Conservation (phyloP, 2,797 vertebrate species). For the Moxostoma hubbsi region DNA sequence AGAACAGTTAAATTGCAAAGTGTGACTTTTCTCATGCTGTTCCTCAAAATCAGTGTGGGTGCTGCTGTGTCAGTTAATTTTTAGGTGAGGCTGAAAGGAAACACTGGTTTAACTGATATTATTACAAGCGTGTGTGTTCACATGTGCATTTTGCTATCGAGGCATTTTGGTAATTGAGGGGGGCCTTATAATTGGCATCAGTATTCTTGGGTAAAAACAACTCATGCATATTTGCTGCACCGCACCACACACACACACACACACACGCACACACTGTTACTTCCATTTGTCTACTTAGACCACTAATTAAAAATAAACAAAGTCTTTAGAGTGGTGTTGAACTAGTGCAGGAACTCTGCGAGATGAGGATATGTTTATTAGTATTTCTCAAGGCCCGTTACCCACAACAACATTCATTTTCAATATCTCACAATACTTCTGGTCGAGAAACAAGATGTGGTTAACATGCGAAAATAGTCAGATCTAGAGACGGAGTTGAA, state of each 20-base stretch:
- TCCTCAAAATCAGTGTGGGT: conserved; percentile 7
- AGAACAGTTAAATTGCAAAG: background rate
- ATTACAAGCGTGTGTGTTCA: conserved; percentile 1
- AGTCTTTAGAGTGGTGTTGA: background rate
- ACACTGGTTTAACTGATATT: conserved; percentile 36
- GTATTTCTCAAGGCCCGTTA: background rate
- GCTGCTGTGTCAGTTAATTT: conserved; percentile 27
- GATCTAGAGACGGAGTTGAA: background rate
- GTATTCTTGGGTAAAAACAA: background rate
- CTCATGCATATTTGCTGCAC: background rate
- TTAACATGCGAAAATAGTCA: conserved; percentile 11
- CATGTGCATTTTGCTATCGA: background rate
- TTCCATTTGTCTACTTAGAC: background rate
- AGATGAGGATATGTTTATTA: background rate
- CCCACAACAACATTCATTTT: background rate
- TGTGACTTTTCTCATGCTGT: background rate
- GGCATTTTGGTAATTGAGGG: background rate
- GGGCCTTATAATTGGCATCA: background rate
- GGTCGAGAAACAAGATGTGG: background rate
- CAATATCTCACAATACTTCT: background rate
- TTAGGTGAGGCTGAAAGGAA: conserved; percentile 19
- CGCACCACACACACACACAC: background rate
- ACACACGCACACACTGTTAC: background rate
- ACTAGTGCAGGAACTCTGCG: background rate
- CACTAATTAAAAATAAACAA: background rate